Conservation (phyloP, 2,797 vertebrate genomes). For the Hippocampus kuda region DNA sequence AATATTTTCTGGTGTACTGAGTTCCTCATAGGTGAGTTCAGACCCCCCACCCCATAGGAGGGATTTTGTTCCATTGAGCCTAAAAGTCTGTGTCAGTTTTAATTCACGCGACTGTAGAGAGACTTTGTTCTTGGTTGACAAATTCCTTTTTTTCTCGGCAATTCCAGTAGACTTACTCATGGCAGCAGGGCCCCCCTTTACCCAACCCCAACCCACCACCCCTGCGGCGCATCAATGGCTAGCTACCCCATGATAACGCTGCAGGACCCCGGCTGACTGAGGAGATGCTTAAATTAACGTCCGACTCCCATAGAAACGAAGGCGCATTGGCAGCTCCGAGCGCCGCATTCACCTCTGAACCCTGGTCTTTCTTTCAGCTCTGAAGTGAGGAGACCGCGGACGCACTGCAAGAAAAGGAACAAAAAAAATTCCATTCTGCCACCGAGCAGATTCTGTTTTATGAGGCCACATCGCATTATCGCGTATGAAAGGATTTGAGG, state of each 20-base stretch:
- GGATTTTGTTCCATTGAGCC: no score
- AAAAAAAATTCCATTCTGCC: slow-evolving; percentile 51
- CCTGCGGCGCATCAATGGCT: slow-evolving; percentile 61
- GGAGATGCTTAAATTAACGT: slow-evolving; percentile 67
- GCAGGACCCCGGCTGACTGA: slow-evolving; percentile 63
- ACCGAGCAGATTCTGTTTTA: slow-evolving; percentile 48
- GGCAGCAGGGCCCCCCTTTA: slow-evolving; percentile 43
- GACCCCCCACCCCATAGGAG: no score
- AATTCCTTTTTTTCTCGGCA: slow-evolving; percentile 39
- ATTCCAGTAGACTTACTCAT: slow-evolving; percentile 59
- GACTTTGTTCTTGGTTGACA: background rate
- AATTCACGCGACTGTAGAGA: background rate
- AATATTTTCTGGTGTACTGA: no score
- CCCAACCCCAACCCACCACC: slow-evolving; percentile 22
- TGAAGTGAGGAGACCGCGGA: slow-evolving; percentile 49
- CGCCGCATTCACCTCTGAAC: slow-evolving; percentile 66
- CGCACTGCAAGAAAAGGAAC: slow-evolving; percentile 31
- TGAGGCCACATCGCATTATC: slow-evolving; percentile 45
- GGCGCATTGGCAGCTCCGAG: slow-evolving; percentile 42
- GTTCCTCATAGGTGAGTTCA: no score
- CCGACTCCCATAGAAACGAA: slow-evolving; percentile 63
- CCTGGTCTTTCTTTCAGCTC: slow-evolving; percentile 52
- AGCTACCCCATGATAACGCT: slow-evolving; percentile 59
- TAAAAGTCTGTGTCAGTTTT: background rate
- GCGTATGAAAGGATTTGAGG: slow-evolving; percentile 40